Base-by-base conservation (phyloP, 2,113 vertebrate species). In the Rana temporaria region DNA sequence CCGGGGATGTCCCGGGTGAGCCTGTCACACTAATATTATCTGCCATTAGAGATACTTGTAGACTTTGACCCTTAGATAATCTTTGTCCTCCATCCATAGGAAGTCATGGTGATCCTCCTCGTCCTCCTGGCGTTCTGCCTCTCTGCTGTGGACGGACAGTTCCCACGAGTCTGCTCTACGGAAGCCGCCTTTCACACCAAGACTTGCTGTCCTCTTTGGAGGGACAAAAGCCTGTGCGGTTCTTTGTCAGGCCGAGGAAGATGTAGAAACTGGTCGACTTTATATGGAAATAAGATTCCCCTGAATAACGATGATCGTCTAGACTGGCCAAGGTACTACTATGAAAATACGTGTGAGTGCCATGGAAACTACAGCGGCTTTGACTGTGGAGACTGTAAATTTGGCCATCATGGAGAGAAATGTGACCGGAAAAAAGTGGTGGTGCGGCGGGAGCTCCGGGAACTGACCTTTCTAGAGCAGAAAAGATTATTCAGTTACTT, bases 361-460 rank as follows among this genome's bases (percentile, higher is more conserved):
- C 53, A 26, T 18, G 82, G 68, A 18, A 85, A 85, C 72, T 87
- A 78, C 26, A 83, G 86, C 59, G 86, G 84, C 11, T 88, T 77
- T 79, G 83, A 87, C 78, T 87, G 87, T 48, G 56, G 84, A 7
- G 84, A 85, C 32, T 88, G 87, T 59, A 83, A 80, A 57, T 72
- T 67, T 0, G 86, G 87, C 4, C 78, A 74, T 64, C 81, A 19
- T 55, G 87, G 86, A 26, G 52, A 67, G 14, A 59, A 55, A 20
- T 85, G 84, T 57, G 73, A 76, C 12, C 17, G 59, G 1, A 53
- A 68, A 19, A 64, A 78, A 22, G 56, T 53, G 6, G 16, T 2
- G 53, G 82, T 85, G 5, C 20, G 48, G 24, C 80, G 38, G 15
- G 60, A 64, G 26, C 84, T 75, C 60, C 70, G 17, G 20, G 81